Evolutionary conservation across 92 coral and sea anemone species (phyloP).

Genomic region (Epizoanthus fatuus): DNA sequence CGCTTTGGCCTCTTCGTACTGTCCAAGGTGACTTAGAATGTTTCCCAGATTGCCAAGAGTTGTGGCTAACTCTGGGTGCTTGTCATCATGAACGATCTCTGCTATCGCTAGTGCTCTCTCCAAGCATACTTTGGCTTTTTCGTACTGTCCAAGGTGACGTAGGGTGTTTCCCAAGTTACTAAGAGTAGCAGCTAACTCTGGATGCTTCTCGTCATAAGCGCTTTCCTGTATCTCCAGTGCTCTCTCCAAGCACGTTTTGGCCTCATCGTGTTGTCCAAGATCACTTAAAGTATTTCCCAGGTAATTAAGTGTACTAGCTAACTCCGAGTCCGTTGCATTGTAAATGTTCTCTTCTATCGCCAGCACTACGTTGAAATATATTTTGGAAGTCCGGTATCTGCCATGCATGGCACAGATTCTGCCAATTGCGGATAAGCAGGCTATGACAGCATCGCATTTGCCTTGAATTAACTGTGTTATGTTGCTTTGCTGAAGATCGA

Average conservation of each 20-base stretch:
- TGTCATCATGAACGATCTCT: slow-evolving; percentile 9
- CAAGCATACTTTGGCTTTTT: slow-evolving; percentile 1
- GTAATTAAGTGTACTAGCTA: background rate
- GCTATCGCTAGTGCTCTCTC: slow-evolving; percentile 27
- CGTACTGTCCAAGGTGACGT: slow-evolving; percentile 15
- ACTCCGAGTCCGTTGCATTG: background rate
- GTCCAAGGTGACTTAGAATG: slow-evolving; percentile 22
- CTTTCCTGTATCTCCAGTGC: slow-evolving; percentile 4
- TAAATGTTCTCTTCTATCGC: background rate
- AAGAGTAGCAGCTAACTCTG: slow-evolving; percentile 20
- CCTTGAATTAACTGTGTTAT: background rate
- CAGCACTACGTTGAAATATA: background rate
- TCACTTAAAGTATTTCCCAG: background rate
- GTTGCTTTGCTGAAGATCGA: background rate
- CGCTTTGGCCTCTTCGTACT: background rate
- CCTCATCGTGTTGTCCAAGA: background rate
- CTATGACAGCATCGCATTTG: background rate
- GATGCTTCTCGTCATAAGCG: slow-evolving; percentile 9
- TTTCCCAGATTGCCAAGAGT: slow-evolving; percentile 14
- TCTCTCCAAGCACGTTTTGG: slow-evolving; percentile 20
- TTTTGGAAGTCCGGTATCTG: background rate
- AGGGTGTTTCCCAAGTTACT: background rate
- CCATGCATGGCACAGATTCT: background rate
- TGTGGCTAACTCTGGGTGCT: slow-evolving; percentile 22
- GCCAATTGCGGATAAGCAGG: background rate